phyloP scores from a whole-genome alignment of 2,113 vertebrate species.

The Poecilia latipinna region DNA sequence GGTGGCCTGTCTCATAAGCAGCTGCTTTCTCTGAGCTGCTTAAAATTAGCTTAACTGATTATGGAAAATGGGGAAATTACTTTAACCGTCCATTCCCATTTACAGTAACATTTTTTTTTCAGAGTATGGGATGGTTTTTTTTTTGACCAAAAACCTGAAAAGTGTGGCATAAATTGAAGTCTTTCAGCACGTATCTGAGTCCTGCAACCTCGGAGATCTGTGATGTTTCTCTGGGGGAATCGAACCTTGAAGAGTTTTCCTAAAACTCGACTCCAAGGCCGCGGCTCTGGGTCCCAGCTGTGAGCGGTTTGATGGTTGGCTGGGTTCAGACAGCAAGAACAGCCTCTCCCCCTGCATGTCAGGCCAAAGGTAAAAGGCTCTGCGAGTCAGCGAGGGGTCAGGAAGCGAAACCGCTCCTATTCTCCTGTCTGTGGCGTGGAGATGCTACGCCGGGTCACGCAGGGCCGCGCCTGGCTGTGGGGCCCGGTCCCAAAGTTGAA shows the following conservation, averaged over 20 bases:
- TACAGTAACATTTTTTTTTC: neutral
- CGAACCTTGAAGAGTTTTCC: conserved; percentile 28
- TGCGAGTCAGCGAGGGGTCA: conserved; percentile 39
- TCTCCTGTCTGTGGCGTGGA: conserved; percentile 33
- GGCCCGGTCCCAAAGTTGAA: conserved; percentile 46
- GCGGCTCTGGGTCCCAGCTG: conserved; percentile 66
- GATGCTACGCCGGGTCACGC: conserved; percentile 61
- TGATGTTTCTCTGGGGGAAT: conserved; percentile 32
- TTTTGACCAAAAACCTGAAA: neutral
- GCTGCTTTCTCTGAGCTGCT: conserved; percentile 56
- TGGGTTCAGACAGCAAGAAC: conserved; percentile 70
- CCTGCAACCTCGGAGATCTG: conserved; percentile 8
- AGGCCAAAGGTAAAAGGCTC: conserved; percentile 59
- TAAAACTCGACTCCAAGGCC: conserved; percentile 44
- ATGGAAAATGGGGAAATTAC: conserved; percentile 52
- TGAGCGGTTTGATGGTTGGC: conserved; percentile 73
- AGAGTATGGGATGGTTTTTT: neutral
- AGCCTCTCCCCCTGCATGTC: conserved; percentile 49
- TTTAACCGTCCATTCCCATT: conserved; percentile 39
- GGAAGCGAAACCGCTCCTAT: conserved; percentile 39
- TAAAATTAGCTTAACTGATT: conserved; percentile 66
- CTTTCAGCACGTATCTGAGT: conserved; percentile 39
- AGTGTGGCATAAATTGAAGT: conserved; percentile 7
- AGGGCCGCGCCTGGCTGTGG: conserved; percentile 43
- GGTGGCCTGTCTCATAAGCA: conserved; percentile 66